Base-by-base conservation (phyloP, 2,113 vertebrate species). In the Myotis davidii region DNA sequence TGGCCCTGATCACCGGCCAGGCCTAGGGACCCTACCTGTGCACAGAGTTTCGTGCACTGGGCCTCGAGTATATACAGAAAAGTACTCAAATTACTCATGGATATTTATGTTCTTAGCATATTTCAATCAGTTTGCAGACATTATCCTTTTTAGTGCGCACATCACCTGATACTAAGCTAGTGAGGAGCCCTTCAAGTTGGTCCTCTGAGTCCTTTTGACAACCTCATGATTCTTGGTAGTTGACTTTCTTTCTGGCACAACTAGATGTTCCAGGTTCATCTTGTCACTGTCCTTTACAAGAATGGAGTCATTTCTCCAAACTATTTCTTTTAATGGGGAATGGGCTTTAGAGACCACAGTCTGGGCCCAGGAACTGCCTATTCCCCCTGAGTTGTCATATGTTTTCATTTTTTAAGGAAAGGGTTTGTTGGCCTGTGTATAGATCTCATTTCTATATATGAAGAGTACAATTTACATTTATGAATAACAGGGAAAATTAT, bases 341-440 rank as follows among this genome's bases (percentile, higher is more conserved):
- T 81, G 39, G 8, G 52, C 69, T 74, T 93, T 74, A 54, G 79
- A 95, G 67, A 50, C 73, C 29, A 82, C 21, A 42, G 0, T 88
- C 84, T 84, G 78, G 14, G 0, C 48, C 72, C 32, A 78, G 64
- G 21, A 50, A 27, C 34, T 72, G 61, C 37, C 82, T 3, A 39
- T 78, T 95, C 42, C 37, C 37, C 70, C 5, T 56, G 77, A 85
- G 3, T 91, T 79, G 25, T 83, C 42, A 54, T 13, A 20, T n/a
- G 6, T 76, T 93, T 97, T 94, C 9, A 90, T 39, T 65, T 65
- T 85, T 76, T 21, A 81, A 76, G 37, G 86, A 81, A 79, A 79
- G 34, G 48, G 90, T 85, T 79, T 93, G 9, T 69, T 83, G 18
- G 61, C 27, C n/a, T 88, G 1, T 95, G 61, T 84, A 61, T 61